Conservation (phyloP, 2,888 invertebrate genomes). For the Elysia crispata region DNA sequence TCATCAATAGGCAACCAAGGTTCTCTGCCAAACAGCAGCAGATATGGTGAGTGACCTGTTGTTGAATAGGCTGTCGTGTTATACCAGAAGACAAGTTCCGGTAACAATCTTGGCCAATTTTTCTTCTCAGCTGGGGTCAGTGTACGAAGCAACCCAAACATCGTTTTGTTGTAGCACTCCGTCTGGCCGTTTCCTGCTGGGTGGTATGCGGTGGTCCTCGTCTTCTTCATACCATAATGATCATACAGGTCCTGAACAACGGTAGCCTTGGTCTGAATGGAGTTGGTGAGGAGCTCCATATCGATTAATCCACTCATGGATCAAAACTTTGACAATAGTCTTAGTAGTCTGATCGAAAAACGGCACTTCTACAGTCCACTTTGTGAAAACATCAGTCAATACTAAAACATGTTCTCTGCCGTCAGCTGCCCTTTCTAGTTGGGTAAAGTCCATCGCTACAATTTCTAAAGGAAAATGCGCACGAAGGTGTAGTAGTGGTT, state of each 20-base stretch:
- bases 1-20: slow-evolving; percentile 40
- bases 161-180: slow-evolving; percentile 56
- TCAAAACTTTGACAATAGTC: slow-evolving; percentile 53
- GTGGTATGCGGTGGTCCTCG: slow-evolving; percentile 55
- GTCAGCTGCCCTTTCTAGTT: slow-evolving; percentile 51
- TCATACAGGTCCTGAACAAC: slow-evolving; percentile 42
- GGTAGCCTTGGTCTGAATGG: slow-evolving; percentile 55
- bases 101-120: slow-evolving; percentile 53
- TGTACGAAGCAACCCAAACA: slow-evolving; percentile 53
- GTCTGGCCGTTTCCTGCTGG: slow-evolving; percentile 56
- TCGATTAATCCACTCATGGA: slow-evolving; percentile 53
- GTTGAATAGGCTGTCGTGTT: slow-evolving; percentile 51
- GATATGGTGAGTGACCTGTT: slow-evolving; percentile 51
- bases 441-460: slow-evolving; percentile 57
- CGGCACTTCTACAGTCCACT: slow-evolving; percentile 55
- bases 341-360: slow-evolving; percentile 54
- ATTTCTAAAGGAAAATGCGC: slow-evolving; percentile 54
- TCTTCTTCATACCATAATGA: not conserved
- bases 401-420: slow-evolving; percentile 58
- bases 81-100: slow-evolving; percentile 52
- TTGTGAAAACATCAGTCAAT: slow-evolving; percentile 59
- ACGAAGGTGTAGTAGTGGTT: slow-evolving; percentile 20
- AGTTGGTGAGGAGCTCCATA: slow-evolving; percentile 55
- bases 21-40: slow-evolving; percentile 51
- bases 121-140: slow-evolving; percentile 49